Evolutionary conservation across 2,113 vertebrate genomes (phyloP).

Genomic region (Anhinga rufa): DNA sequence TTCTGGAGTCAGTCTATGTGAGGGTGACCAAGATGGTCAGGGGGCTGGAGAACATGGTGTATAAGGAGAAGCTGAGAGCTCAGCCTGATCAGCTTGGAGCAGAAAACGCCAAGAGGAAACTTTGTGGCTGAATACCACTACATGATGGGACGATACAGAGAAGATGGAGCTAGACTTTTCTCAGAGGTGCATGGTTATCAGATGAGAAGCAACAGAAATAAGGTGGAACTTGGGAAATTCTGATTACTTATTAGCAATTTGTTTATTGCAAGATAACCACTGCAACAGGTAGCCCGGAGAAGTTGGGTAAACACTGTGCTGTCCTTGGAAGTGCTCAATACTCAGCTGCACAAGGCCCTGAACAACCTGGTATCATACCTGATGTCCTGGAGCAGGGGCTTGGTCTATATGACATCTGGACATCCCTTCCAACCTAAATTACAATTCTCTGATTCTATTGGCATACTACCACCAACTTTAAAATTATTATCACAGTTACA

Average conservation of each 20-base stretch:
- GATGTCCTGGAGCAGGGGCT: not conserved
- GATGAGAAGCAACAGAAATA: not conserved
- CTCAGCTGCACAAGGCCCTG: not conserved
- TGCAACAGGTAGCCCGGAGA: not conserved
- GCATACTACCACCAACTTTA: not conserved
- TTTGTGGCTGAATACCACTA: not conserved
- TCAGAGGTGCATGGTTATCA: not conserved
- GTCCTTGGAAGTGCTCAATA: not conserved
- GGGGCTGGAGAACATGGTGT: not conserved
- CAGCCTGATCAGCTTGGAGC: not conserved
- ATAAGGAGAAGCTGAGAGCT: not conserved
- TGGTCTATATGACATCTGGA: not conserved
- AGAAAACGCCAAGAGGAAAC: not conserved
- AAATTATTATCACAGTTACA: not conserved
- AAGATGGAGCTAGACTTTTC: not conserved
- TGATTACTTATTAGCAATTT: not conserved
- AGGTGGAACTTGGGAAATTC: not conserved
- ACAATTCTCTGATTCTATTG: not conserved
- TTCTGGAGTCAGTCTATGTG: not conserved
- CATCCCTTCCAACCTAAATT: not conserved
- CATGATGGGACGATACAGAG: accelerated
- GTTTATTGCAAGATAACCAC: not conserved
- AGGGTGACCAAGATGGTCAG: not conserved
- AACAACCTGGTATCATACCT: not conserved
- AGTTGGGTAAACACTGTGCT: not conserved